Evolutionary conservation across 2,888 invertebrate species (phyloP), one percentile per base, ranked within the genome.

Genomic region (Ectemnius cavifrons): DNA sequence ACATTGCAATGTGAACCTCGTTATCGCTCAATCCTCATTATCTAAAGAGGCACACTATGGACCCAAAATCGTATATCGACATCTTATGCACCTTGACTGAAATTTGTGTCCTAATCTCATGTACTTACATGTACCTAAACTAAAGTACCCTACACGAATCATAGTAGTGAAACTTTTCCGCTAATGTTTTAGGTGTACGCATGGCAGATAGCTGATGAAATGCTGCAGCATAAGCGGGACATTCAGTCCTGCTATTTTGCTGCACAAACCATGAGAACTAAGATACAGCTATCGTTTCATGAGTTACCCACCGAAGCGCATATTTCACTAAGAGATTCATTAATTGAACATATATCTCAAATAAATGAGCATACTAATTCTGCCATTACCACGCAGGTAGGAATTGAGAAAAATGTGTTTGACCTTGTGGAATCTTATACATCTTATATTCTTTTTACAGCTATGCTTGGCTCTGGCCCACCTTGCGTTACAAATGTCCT

Each of bases 231-330:
- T 85, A 97, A 98, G 88, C 94, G 95, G 79, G 97, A 98, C 91
- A 91, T 97, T 77, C 96, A 98, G 86, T 97, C 98, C 3, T 98
- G 98, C 91, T 99, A 98, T 90, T 99, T 99, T 92, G 99, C 98
- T 62, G 98, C 99, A 13, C 99, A 99, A 91, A 99, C 99, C 1
- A 97, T 99, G 96, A 94, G 99, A 85, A 96, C 97, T 28, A 99
- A 99, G 93, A 97, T 98, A 63, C 97, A 97, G 89, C 94, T 95
- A 78, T 96, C 95, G 72, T 97, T 99, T 89, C 96, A 97, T 84
- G 99, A 99, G 91, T 92, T 99, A 77, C 98, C 99, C 0, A 89
- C 93, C 6, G 95, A 96, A 82, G 95, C 97, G 5, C 95, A 98
- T 83, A 92, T 93, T 81, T 97, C 98, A 0, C 92, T 99, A 28